Base-by-base conservation (phyloP, 2,888 invertebrate genomes). In the Caenorhabditis drosophilae region DNA sequence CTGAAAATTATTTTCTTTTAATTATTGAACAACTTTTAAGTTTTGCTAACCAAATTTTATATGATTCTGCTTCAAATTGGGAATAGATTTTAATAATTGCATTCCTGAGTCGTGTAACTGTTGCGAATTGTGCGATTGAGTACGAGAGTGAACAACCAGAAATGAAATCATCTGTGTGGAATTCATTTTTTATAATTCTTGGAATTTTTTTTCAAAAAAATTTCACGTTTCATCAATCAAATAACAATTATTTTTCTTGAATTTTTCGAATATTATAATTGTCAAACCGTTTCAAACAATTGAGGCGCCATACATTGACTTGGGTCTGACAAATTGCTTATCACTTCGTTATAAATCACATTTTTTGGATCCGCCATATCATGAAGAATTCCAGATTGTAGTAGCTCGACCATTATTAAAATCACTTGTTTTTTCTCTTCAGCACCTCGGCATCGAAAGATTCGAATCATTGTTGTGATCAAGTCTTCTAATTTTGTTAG, bases 381-480 rank as follows among this genome's bases (percentile, higher is more conserved):
- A 20, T 34, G n/a, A 2, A 3, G 15, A 22, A 47, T 35, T 20
- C 47, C 47, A 3, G 22, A 34, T 20, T 35, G 34, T 1, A 47
- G 4, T 11, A 47, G 35, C 6, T 47, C 35, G 35, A 35, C 35
- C 47, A 47, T 47, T 9, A 47, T 15, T 2, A 35, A 20, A 2
- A 47, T 47, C 6, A 45, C 31, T 31, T 63, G 53, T 36, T 57
- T 46, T 22, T 63, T 63, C 23, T 57, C 63, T 15, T 2, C 15
- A 1, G 27, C 12, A 1, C 58, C 55, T 15, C 64, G 49, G 18
- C 27, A 46, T 18, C 64, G 53, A 27, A 58, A 64, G 6, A 47
- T 27, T 34, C 15, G 18, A 9, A 47, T 34, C 47, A 35, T 35
- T 2, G 12, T 11, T 25, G 47, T 47, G 2, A 47, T 47, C 15